Conservation (phyloP, 2,888 invertebrate genomes). For the Melanchra persicariae region DNA sequence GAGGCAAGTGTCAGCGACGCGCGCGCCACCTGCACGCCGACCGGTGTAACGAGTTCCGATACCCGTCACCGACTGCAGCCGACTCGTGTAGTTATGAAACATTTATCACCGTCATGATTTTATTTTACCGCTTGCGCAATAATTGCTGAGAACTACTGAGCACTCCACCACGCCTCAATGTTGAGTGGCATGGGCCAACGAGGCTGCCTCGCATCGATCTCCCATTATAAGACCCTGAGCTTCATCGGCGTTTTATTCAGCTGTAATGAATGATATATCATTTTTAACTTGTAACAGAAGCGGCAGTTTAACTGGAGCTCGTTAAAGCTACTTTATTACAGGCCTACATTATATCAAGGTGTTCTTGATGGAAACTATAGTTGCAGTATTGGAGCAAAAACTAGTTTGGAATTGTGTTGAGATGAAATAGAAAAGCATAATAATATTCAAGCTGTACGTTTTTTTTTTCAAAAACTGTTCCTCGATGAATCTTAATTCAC, state of each 20-base stretch:
- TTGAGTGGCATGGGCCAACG: constrained; percentile 51
- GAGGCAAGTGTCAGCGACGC: constrained; percentile 71
- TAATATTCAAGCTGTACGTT: constrained; percentile 7
- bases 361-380: constrained; percentile 42
- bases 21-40: constrained; percentile 80
- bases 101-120: constrained; percentile 79
- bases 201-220: constrained; percentile 40
- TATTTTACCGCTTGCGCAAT: constrained; percentile 84
- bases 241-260: constrained; percentile 53
- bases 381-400: constrained; percentile 25
- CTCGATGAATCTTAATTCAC: constrained; percentile 2
- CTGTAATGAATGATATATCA: constrained; percentile 53
- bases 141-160: constrained; percentile 73
- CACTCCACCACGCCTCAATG: constrained; percentile 61
- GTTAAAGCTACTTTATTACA: constrained; percentile 43
- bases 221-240: constrained; percentile 45
- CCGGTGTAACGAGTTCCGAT: constrained; percentile 81
- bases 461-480: neutral
- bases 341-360: constrained; percentile 39
- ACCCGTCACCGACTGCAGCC: constrained; percentile 72
- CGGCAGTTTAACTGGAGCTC: constrained; percentile 33
- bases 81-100: constrained; percentile 81
- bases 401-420: constrained; percentile 17
- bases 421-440: constrained; percentile 29
- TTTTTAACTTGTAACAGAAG: constrained; percentile 44